These are phyloP conservation scores for Drosophila bipectinata DNA, from an alignment of 1,140 invertebrate species.

Conservation along the genomic window DNA sequence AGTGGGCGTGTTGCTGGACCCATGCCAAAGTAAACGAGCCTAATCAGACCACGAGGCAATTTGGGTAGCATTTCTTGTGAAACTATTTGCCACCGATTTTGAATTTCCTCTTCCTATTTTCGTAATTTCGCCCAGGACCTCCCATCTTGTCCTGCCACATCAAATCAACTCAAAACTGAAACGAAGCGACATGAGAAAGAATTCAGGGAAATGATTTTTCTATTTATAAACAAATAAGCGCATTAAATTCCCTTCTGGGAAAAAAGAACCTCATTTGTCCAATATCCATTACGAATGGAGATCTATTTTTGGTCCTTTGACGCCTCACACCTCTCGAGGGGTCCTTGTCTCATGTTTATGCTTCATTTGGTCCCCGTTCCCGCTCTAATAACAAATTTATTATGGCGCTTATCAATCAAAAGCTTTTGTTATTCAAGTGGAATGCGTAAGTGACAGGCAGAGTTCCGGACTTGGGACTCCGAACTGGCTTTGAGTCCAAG, in stretches of 20 bases:
- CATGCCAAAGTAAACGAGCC: conserved; percentile 46
- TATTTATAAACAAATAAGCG: conserved; percentile 55
- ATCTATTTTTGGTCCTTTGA: conserved; percentile 33
- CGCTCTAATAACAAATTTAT: conserved; percentile 71
- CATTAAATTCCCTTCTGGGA: conserved; percentile 21
- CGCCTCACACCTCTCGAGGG: not conserved
- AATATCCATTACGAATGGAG: conserved; percentile 50
- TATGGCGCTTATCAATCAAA: conserved; percentile 73
- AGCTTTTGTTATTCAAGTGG: conserved; percentile 60
- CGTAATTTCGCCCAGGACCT: conserved; percentile 1
- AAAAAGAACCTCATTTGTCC: conserved; percentile 35
- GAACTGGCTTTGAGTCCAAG: conserved; percentile 21
- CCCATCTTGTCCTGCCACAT: conserved; percentile 30
- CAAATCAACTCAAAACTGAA: conserved; percentile 38
- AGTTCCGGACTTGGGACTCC: conserved; percentile 11
- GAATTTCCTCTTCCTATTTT: conserved; percentile 9
- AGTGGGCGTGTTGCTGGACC: conserved; percentile 13
- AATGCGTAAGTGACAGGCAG: conserved; percentile 32
- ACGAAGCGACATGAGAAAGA: conserved; percentile 15
- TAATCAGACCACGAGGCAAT: conserved; percentile 35
- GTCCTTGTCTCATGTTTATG: conserved; percentile 48
- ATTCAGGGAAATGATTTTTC: conserved; percentile 31
- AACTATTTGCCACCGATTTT: conserved; percentile 38
- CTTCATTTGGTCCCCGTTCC: conserved; percentile 56
- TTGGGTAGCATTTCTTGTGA: conserved; percentile 21